Base-by-base conservation (phyloP, 2,113 vertebrate species). In the Gasterosteus nipponicus region DNA sequence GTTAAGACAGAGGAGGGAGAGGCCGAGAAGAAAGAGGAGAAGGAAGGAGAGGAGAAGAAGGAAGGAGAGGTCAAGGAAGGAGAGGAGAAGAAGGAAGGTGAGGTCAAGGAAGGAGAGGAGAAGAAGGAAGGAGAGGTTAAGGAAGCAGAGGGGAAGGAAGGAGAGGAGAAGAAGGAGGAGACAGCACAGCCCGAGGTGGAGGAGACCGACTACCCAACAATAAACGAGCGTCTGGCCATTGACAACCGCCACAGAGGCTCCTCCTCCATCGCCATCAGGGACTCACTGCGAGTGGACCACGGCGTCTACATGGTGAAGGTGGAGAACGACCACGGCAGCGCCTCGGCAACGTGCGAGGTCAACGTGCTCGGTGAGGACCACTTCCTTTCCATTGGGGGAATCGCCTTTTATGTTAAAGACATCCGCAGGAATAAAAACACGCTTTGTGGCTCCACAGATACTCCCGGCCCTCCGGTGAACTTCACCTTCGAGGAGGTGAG, bases 261-360 rank as follows among this genome's bases (percentile, higher is more conserved):
- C 57, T 98, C 97, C 82, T 77, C 89, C 29, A 51, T 97, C 11
- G 81, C 94, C 10, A 26, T 99, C 80, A 95, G 89, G 76, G 97
- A 99, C 80, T 95, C 96, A 2, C 12, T 96, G 72, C 95, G 98
- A 87, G 78, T 86, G 3, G 98, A 99, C 83, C 95, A 98, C 51
- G 98, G 98, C 35, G 90, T 94, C 3, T 99, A 95, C 89, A 97
- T 95, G 70, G 96, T 99, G 86, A 98, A 96, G 92, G 96, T 94
- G 79, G 96, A 99, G 93, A 99, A 99, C 57, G 96, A 97, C 85
- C 97, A 98, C 1, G 98, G 98, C 33, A 71, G 91, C 0, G 96
- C 96, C 63, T 96, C 96, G 51, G 97, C 96, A 19, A 94, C 95
- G 56, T 99, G 98, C 85, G 94, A 96, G 80, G 97, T 99, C 79